These are phyloP conservation scores for Crax fasciolata DNA, from an alignment of 2,797 vertebrate genomes.

Conservation along the genomic window DNA sequence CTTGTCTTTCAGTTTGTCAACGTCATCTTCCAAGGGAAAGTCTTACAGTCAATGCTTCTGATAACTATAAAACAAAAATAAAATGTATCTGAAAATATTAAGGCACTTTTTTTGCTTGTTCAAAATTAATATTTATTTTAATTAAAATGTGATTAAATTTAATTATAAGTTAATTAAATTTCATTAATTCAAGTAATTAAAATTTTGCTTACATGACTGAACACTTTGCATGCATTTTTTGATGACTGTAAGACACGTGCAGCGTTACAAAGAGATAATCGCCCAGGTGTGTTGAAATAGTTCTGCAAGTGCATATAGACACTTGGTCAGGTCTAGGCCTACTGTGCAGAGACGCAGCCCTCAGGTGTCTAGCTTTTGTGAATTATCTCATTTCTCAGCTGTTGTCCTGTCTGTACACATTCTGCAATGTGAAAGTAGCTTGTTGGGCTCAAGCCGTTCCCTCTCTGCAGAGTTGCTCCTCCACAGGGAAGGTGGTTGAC, in stretches of 20 bases:
- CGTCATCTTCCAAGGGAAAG: background rate
- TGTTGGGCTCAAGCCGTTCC: background rate
- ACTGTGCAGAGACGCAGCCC: rapidly evolving
- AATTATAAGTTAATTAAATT: background rate
- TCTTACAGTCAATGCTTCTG: background rate
- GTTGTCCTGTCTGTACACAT: background rate
- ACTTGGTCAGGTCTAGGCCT: rapidly evolving
- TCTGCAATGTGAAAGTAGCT: background rate
- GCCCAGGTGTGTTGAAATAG: background rate
- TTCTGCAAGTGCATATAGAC: background rate
- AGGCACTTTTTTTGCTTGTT: background rate
- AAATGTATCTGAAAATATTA: background rate
- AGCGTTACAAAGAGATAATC: background rate
- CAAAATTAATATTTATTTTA: background rate
- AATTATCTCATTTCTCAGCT: background rate
- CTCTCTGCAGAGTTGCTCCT: background rate
- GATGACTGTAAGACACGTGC: background rate
- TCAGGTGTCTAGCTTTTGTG: background rate
- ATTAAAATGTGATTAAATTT: background rate
- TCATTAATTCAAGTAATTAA: background rate
- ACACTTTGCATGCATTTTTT: background rate
- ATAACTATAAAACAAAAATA: background rate
- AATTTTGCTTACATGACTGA: background rate
- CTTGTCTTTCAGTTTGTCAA: background rate
- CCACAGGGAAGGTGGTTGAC: background rate